Evolutionary conservation across 1,140 invertebrate species (phyloP).

Genomic region (Centruroides sculpturatus): DNA sequence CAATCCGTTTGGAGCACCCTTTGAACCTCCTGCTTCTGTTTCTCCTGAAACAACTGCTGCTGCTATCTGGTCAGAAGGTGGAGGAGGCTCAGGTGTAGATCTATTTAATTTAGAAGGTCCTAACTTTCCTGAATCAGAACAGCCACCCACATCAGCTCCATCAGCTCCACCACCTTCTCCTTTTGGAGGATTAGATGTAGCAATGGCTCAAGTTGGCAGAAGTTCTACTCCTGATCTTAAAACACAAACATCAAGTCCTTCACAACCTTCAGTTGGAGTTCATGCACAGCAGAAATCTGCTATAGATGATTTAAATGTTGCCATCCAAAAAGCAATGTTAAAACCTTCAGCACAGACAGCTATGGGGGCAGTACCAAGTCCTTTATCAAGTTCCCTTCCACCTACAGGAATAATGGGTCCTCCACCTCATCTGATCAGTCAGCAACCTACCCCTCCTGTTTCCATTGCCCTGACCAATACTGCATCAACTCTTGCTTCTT

Average conservation of each 20-base stretch:
- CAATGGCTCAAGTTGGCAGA: background rate
- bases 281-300: conserved; percentile 27
- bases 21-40: conserved; percentile 4
- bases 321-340: conserved; percentile 41
- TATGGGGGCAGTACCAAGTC: background rate
- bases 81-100: background rate
- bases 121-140: conserved; percentile 2
- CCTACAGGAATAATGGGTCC: background rate
- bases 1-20: conserved; percentile 11
- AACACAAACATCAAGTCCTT: conserved; percentile 10
- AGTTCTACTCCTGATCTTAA: conserved; percentile 2
- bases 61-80: conserved; percentile 1
- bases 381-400: conserved; percentile 6
- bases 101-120: conserved; percentile 10
- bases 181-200: conserved; percentile 12
- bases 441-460: conserved; percentile 1
- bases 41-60: conserved; percentile 4
- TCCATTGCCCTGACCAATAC: conserved; percentile 1
- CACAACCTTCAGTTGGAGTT: conserved; percentile 20
- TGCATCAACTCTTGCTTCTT: conserved; percentile 3
- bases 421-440: background rate
- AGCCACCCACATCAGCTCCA: conserved; percentile 4
- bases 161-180: conserved; percentile 14
- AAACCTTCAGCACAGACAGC: background rate
- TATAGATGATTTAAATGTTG: conserved; percentile 53